A percentile compares a stretch with the other conserved stretches of the same genome.
These are phyloP conservation scores for Oligia strigilis DNA, from an alignment of 2,888 invertebrate genomes.

Conservation along the genomic window DNA sequence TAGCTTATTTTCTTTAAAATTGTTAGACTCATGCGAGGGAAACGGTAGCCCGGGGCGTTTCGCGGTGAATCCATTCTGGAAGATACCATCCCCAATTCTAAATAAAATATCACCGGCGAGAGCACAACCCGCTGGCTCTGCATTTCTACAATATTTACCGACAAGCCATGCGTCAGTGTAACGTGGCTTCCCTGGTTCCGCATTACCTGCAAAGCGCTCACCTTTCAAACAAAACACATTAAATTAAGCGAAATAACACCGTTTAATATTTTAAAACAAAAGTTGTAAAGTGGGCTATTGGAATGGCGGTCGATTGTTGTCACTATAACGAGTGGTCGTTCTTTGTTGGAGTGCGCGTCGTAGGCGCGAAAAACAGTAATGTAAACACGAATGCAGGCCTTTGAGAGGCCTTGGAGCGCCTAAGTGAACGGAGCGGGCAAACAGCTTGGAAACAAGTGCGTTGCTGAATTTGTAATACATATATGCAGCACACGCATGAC, in stretches of 20 bases:
- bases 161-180: conserved; percentile 54
- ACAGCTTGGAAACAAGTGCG: conserved; percentile 29
- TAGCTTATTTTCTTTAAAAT: conserved; percentile 64
- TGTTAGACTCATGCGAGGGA: conserved; percentile 57
- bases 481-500: conserved; percentile 47
- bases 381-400: conserved; percentile 67
- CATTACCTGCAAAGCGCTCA: conserved; percentile 53
- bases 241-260: conserved; percentile 59
- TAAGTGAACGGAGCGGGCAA: conserved; percentile 43
- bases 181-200: conserved; percentile 34
- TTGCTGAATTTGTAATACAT: conserved; percentile 41
- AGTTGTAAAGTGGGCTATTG: conserved; percentile 39
- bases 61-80: conserved; percentile 64
- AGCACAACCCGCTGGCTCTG: conserved; percentile 48
- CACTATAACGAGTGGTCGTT: conserved; percentile 36
- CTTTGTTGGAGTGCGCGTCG: conserved; percentile 53
- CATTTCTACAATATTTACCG: conserved; percentile 66
- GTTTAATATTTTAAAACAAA: conserved; percentile 59
- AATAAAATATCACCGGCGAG: conserved; percentile 73
- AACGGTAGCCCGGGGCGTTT: conserved; percentile 61
- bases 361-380: conserved; percentile 68
- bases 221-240: conserved; percentile 61
- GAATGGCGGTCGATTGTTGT: conserved; percentile 52
- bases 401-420: conserved; percentile 61
- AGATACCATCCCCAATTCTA: conserved; percentile 66